A percentile compares a stretch with the other conserved stretches of the same genome.
Evolutionary conservation across 1,140 invertebrate genomes (phyloP).

Genomic region (Temnothorax nylanderi): DNA sequence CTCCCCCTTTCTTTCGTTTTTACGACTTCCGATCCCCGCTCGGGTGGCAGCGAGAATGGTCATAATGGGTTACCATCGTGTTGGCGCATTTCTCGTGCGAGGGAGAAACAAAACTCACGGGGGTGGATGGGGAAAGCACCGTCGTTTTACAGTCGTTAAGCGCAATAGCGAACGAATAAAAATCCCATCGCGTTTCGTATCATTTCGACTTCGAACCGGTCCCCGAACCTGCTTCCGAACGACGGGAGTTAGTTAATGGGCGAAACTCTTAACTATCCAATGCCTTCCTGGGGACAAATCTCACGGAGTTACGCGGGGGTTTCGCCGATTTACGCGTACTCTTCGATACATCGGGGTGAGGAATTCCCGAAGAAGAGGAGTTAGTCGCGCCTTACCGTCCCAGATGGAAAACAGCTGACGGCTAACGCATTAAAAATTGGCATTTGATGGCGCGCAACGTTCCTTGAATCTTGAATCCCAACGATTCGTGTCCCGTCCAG

Average conservation of each 20-base stretch:
- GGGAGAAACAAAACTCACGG: conserved; percentile 39
- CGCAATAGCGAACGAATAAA: conserved; percentile 84
- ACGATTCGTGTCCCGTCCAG: not conserved
- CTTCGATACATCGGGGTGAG: not conserved
- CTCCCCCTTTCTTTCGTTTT: conserved; percentile 49
- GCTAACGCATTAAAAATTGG: not conserved
- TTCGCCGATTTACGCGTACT: not conserved
- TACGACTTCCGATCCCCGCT: conserved; percentile 65
- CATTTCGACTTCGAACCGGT: conserved; percentile 71
- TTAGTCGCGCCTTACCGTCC: not conserved
- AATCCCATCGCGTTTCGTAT: conserved; percentile 84
- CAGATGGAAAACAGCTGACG: not conserved
- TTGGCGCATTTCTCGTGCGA: conserved; percentile 59
- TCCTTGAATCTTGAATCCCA: not conserved
- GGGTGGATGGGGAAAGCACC: conserved; percentile 25
- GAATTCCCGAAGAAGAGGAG: not conserved
- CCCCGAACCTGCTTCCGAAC: not conserved
- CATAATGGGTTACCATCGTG: conserved; percentile 66
- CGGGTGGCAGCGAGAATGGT: conserved; percentile 50
- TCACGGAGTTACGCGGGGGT: not conserved
- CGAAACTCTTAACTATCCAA: conserved; percentile 32
- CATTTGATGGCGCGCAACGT: not conserved
- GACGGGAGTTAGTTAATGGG: conserved; percentile 42
- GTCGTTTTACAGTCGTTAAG: conserved; percentile 84
- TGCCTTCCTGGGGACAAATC: conserved; percentile 46